Conservation (phyloP, 2,888 invertebrate species). For the Meiosimyza platycephala region DNA sequence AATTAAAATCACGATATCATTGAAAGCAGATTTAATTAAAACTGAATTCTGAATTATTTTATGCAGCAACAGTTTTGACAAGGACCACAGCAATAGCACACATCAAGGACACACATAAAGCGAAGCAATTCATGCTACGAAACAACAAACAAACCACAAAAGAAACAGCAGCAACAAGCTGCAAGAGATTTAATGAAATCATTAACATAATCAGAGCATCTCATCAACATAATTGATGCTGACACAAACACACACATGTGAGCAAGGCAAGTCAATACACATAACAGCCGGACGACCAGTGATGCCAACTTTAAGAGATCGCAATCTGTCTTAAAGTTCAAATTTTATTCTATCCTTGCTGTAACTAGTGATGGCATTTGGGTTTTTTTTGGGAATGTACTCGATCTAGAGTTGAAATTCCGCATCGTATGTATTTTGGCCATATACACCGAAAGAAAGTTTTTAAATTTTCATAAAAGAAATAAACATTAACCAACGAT, state of each 20-base stretch:
- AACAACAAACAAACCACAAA: background rate
- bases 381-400: no score
- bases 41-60: conserved; percentile 2
- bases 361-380: no score
- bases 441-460: no score
- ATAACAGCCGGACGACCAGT: no score
- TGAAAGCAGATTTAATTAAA: background rate
- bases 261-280: conserved; percentile 24
- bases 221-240: conserved; percentile 37
- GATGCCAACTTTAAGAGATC: no score
- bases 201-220: conserved; percentile 51
- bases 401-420: no score
- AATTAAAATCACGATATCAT: no score
- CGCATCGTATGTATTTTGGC: no score
- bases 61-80: conserved; percentile 9
- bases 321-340: no score
- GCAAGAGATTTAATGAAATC: conserved; percentile 51
- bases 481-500: no score
- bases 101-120: background rate
- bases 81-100: conserved; percentile 9
- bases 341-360: no score
- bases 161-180: conserved; percentile 19
- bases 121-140: background rate
- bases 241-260: conserved; percentile 18
- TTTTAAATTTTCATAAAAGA: no score